phyloP scores from a whole-genome alignment of 1,140 invertebrate species.

The Spodoptera frugiperda region DNA sequence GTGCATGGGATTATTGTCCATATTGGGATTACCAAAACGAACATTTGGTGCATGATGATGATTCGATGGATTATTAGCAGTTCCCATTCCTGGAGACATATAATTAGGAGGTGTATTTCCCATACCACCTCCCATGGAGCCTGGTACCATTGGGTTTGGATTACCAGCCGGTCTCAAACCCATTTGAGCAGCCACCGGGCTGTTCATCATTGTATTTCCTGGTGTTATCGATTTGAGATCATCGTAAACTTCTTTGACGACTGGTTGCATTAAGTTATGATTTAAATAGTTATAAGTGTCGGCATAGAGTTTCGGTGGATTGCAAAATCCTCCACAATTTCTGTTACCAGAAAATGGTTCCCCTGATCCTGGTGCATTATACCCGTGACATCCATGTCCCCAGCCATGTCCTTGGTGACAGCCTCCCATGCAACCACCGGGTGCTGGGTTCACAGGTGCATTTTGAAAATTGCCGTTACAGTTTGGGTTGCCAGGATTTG shows the following conservation, averaged over 20 bases:
- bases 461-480: constrained; percentile 8
- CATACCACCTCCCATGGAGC: background rate
- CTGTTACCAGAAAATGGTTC: constrained; percentile 54
- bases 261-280: constrained; percentile 75
- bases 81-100: constrained; percentile 20
- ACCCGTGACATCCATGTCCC: constrained; percentile 51
- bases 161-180: constrained; percentile 48
- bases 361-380: constrained; percentile 52
- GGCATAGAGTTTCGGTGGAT: constrained; percentile 70
- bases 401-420: constrained; percentile 52
- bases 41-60: constrained; percentile 15
- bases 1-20: background rate
- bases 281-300: constrained; percentile 77
- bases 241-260: constrained; percentile 76
- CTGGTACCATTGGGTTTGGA: background rate
- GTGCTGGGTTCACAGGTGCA: constrained; percentile 22
- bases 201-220: constrained; percentile 72
- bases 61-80: background rate
- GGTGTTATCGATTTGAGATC: constrained; percentile 74
- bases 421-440: constrained; percentile 57
- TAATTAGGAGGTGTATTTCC: constrained; percentile 20
- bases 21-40: constrained; percentile 15
- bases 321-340: constrained; percentile 69
- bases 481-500: constrained; percentile 55
- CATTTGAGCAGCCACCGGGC: constrained; percentile 64